Evolutionary conservation across 2,888 invertebrate species (phyloP).

Genomic region (Chrysina gloriosa): DNA sequence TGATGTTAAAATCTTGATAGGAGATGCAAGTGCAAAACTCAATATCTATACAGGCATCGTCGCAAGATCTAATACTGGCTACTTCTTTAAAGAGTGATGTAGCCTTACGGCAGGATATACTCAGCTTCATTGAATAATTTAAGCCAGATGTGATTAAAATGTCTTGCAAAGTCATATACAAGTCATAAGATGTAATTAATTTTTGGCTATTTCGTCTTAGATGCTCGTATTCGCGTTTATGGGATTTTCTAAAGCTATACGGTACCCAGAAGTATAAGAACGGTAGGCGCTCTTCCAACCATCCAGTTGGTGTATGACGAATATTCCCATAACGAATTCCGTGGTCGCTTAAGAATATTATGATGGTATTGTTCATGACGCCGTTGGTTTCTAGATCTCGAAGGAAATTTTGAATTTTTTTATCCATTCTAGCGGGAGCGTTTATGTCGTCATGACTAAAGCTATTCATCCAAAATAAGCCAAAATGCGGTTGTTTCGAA

Average conservation of each 20-base stretch:
- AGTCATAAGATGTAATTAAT: slow-evolving; percentile 80
- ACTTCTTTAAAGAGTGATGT: slow-evolving; percentile 73
- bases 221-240: slow-evolving; percentile 70
- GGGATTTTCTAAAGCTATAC: slow-evolving; percentile 68
- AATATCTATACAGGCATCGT: slow-evolving; percentile 73
- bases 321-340: slow-evolving; percentile 81
- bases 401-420: slow-evolving; percentile 71
- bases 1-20: slow-evolving; percentile 66
- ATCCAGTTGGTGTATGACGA: slow-evolving; percentile 76
- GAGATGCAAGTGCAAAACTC: slow-evolving; percentile 83
- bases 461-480: slow-evolving; percentile 85
- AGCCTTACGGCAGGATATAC: slow-evolving; percentile 72
- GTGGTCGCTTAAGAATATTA: slow-evolving; percentile 83
- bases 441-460: slow-evolving; percentile 80
- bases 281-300: slow-evolving; percentile 84
- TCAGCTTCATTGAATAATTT: slow-evolving; percentile 51
- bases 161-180: slow-evolving; percentile 79
- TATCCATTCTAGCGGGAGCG: slow-evolving; percentile 76
- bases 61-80: slow-evolving; percentile 72
- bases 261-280: slow-evolving; percentile 79
- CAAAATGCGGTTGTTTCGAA: slow-evolving; percentile 74
- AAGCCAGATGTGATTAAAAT: slow-evolving; percentile 69
- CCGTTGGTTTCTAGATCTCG: slow-evolving; percentile 70
- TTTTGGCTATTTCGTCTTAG: slow-evolving; percentile 73
- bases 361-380: slow-evolving; percentile 73